These are phyloP conservation scores for Allolobophora icterica DNA, from an alignment of 2,888 invertebrate species.

Conservation along the genomic window DNA sequence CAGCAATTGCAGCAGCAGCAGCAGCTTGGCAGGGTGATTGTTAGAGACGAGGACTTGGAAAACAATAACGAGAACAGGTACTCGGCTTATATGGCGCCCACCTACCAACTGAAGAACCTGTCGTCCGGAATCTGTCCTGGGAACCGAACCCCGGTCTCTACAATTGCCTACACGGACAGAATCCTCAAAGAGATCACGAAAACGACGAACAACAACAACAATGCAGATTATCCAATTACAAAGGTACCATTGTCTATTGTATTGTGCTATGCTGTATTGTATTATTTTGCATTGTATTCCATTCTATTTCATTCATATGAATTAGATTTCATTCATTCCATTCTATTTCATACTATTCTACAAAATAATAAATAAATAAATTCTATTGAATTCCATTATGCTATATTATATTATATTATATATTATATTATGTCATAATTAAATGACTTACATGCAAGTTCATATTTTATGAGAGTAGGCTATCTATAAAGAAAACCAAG, in stretches of 20 bases:
- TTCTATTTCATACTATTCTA: not conserved
- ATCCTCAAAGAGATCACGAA: conserved; percentile 32
- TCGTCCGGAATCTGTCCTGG: conserved; percentile 33
- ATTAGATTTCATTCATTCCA: not conserved
- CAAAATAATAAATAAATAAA: too few relatives aligned
- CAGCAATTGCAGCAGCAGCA: not conserved
- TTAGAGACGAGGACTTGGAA: conserved; percentile 31
- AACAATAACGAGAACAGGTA: conserved; percentile 36
- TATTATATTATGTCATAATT: too few relatives aligned
- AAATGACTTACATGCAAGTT: too few relatives aligned
- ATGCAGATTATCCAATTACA: not conserved
- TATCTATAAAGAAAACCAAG: too few relatives aligned
- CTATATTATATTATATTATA: not conserved
- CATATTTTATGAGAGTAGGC: too few relatives aligned
- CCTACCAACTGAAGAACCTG: conserved; percentile 12
- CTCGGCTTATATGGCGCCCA: conserved; percentile 27
- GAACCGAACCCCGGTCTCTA: conserved; percentile 37
- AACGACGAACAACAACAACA: conserved; percentile 9
- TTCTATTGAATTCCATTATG: too few relatives aligned
- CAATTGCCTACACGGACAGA: conserved; percentile 36
- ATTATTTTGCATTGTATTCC: not conserved
- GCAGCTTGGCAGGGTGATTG: not conserved
- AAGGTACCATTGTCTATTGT: not conserved
- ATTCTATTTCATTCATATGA: not conserved
- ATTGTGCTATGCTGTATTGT: not conserved